Base-by-base conservation (phyloP, 1,140 invertebrate genomes). In the Mycetomoellerius zeteki region DNA sequence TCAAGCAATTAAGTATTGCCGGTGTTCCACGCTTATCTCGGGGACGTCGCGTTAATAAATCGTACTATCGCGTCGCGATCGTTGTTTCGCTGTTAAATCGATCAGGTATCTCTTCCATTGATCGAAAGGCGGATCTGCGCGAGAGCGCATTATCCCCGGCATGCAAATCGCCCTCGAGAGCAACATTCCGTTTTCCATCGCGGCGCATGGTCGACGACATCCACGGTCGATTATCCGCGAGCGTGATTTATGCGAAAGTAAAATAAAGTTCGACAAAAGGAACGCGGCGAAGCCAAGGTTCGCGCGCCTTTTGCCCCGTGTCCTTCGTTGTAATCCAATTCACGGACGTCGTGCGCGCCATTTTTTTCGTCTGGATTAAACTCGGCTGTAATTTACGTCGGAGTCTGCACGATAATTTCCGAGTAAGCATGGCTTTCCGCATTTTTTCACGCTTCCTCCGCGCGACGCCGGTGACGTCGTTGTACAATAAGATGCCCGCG, bases 331-430 rank as follows among this genome's bases (percentile, higher is more conserved):
- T 84, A 76, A 85, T 76, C 60, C 75, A 27, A 86, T 88, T 64
- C 86, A 89, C 78, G 88, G 86, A 24, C 86, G 73, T 67, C 12
- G 76, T 33, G 24, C 67, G 33, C 67, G 16, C n/a, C 58, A 84
- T 75, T 89, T 82, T 84, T 69, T 73, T 71, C 85, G 56, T 89
- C 54, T 85, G 71, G 30, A 43, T 81, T 76, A 52, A 37, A 81
- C 77, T 73, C n/a, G 72, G 65, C 88, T 82, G 54, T 86, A 77
- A 89, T 89, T 90, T 78, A 84, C 78, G 50, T n/a, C 67, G 19
- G 27, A 30, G 16, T 12, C n/a, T 30, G 27, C 64, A 43, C 56
- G 21, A 21, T 43, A 62, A 77, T 52, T 65, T 14, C 60, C 27
- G 14, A 4, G 47, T 5, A 3, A 1, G 7, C 47, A n/a, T 21